Evolutionary conservation across 2,888 invertebrate genomes (phyloP), one percentile per base, ranked within the genome.

Genomic region (Habrosyne pyritoides): DNA sequence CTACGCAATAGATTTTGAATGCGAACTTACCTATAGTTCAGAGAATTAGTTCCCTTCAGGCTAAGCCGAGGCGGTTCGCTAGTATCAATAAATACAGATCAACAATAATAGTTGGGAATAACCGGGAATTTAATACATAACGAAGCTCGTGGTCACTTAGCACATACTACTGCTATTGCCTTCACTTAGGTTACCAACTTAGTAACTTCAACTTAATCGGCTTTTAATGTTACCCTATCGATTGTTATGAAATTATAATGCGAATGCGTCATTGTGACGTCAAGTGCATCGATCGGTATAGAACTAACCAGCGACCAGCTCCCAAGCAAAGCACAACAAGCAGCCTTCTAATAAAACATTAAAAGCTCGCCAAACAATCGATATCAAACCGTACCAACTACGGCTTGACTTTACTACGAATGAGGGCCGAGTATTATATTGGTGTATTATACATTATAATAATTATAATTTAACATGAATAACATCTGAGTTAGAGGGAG

Each of bases 201-300:
- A 33, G 33, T 18, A 24, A 21, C 14, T 12, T 53, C 36, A 24
- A 21, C 33, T 36, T 47, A 53, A 48, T 51, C 36, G 30, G 53
- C 47, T 54, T 24, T 47, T 42, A 50, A 52, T 56, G 52, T 48
- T 51, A n/a, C 7, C 24, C 42, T 54, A 30, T 24, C 21, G 33
- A 28, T 22, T 47, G 42, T 52, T 47, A 61, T 53, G 55, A 49
- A 59, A 61, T 53, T 53, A 52, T 62, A 51, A 62, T 56, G 42
- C 18, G 42, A 42, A 54, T 60, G 61, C 71, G 71, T 79, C 75
- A 74, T 59, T 36, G 58, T 74, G 79, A 77, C 78, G 77, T 78
- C 76, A 73, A 56, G 63, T 61, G 67, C 66, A 73, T 77, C 71
- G 74, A 77, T 75, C 69, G 60, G 60, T 54, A 47, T 60, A 54